Percentiles rank a stretch among this genome's conserved stretches.
Evolutionary conservation across 2,888 invertebrate species (phyloP).

Genomic region (Euphydryas editha): DNA sequence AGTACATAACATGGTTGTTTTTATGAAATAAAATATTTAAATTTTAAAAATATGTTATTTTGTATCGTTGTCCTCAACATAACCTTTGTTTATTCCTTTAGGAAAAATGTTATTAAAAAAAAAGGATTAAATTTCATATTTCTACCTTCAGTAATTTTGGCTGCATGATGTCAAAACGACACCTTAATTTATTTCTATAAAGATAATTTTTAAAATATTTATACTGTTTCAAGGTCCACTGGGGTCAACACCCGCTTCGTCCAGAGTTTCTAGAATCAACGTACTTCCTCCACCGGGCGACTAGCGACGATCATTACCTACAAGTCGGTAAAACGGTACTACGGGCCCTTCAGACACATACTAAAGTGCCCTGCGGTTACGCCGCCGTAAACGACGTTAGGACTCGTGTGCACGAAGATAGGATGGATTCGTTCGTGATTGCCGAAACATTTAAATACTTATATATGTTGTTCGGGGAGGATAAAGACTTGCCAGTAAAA

Average conservation of each 20-base stretch:
- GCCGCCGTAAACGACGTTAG: slow-evolving; percentile 98
- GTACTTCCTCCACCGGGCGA: slow-evolving; percentile 97
- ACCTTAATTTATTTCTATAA: background rate
- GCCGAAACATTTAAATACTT: slow-evolving; percentile 99
- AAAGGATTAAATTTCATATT: no score
- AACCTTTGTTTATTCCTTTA: no score
- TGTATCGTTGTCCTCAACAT: no score
- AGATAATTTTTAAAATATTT: no score
- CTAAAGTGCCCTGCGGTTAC: slow-evolving; percentile 97
- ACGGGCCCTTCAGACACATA: slow-evolving; percentile 93
- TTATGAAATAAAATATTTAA: no score
- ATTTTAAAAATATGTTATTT: no score
- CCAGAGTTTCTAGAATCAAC: slow-evolving; percentile 99
- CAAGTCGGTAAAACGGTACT: slow-evolving; percentile 94
- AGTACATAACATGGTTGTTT: no score
- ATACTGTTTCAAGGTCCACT: slow-evolving; percentile 89
- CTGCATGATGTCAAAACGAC: no score
- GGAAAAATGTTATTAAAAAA: no score
- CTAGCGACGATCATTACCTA: slow-evolving; percentile 97
- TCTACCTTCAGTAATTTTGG: no score
- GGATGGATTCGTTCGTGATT: slow-evolving; percentile 99
- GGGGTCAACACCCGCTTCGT: slow-evolving; percentile 98
- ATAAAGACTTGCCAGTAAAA: slow-evolving; percentile 91
- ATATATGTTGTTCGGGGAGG: slow-evolving; percentile 95
- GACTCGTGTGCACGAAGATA: slow-evolving; percentile 95